phyloP scores from a whole-genome alignment of 2,888 invertebrate genomes.

The Archips crataeganus region DNA sequence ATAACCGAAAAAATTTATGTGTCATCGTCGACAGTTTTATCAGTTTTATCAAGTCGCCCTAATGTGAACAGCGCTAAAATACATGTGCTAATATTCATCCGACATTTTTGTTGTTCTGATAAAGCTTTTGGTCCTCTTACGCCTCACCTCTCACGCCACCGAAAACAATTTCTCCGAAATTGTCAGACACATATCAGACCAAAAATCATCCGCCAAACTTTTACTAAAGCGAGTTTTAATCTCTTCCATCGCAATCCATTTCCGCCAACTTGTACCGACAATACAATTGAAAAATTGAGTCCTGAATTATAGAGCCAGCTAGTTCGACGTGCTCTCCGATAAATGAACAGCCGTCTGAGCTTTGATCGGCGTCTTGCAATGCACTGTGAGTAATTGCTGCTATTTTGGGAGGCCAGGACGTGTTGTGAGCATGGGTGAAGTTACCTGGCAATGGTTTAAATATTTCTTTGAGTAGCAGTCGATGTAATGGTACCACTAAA shows the following conservation, averaged over 20 bases:
- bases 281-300: conserved; percentile 61
- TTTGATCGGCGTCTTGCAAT: conserved; percentile 46
- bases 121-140: no score
- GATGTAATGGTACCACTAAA: no score
- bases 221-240: background rate
- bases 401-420: conserved; percentile 52
- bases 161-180: background rate
- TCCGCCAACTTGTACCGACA: conserved; percentile 50
- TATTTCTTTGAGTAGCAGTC: background rate
- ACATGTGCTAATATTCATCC: no score
- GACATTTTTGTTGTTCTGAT: no score
- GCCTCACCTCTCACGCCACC: background rate
- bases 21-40: no score
- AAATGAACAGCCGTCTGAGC: conserved; percentile 67
- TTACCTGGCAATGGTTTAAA: background rate
- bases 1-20: no score
- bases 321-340: conserved; percentile 71
- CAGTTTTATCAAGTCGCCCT: no score
- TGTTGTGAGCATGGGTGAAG: background rate
- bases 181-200: background rate
- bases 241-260: conserved; percentile 33
- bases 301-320: conserved; percentile 68
- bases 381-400: conserved; percentile 68
- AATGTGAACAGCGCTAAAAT: no score
- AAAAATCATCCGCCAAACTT: conserved; percentile 4